Percentiles rank a stretch among this genome's conserved stretches.
Evolutionary conservation across 2,888 invertebrate species (phyloP).

Genomic region (Euplexia lucipara): DNA sequence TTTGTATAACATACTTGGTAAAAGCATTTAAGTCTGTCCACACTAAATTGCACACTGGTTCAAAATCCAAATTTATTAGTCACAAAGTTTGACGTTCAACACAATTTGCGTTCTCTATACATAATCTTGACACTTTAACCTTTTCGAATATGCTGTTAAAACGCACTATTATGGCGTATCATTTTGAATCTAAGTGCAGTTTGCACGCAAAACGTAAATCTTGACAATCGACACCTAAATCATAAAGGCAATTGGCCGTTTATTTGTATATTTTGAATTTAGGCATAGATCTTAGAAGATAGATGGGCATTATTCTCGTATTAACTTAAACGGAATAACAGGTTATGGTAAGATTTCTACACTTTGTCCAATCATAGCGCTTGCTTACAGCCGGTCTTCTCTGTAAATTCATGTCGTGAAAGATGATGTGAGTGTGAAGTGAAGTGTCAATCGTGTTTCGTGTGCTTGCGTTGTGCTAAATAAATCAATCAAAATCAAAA

Average conservation of each 20-base stretch:
- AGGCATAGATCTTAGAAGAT: conserved; percentile 25
- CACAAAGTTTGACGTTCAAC: conserved; percentile 41
- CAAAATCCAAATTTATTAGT: conserved; percentile 35
- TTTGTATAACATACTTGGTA: too few relatives aligned
- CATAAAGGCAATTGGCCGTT: conserved; percentile 48
- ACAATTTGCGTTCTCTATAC: conserved; percentile 46
- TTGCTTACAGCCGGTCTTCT: too few relatives aligned
- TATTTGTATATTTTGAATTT: conserved; percentile 48
- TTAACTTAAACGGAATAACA: conserved; percentile 11
- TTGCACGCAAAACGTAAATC: conserved; percentile 60
- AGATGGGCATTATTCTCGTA: conserved; percentile 34
- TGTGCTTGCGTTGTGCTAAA: too few relatives aligned
- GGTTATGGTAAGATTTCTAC: conserved; percentile 20
- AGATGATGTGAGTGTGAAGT: too few relatives aligned
- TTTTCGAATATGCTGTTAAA: conserved; percentile 51
- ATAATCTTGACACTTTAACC: conserved; percentile 53
- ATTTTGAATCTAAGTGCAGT: conserved; percentile 52
- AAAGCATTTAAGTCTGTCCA: neutral
- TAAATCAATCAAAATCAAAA: too few relatives aligned
- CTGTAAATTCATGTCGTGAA: too few relatives aligned
- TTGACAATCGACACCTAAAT: conserved; percentile 53
- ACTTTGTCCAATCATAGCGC: conserved; percentile 3
- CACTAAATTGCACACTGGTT: conserved; percentile 33
- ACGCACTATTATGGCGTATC: conserved; percentile 57
- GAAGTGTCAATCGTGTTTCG: too few relatives aligned